Conservation (phyloP, 1,140 invertebrate genomes). For the Sitodiplosis mosellana region DNA sequence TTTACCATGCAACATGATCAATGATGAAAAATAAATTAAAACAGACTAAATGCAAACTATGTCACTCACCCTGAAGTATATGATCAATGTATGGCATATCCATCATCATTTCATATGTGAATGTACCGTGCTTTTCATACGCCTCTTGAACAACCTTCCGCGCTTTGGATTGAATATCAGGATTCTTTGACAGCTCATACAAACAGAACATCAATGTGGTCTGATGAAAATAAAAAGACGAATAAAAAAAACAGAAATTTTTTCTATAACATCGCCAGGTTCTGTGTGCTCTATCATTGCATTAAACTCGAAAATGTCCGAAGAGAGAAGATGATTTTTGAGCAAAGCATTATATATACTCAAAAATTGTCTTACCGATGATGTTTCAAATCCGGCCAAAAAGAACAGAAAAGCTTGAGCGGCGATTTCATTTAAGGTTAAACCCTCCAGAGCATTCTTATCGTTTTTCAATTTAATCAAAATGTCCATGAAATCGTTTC, state of each 20-base stretch:
- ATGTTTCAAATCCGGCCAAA: no score
- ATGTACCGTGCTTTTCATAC: slow-evolving; percentile 11
- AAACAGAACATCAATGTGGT: slow-evolving; percentile 23
- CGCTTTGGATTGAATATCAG: slow-evolving; percentile 29
- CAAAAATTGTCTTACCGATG: no score
- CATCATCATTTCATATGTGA: slow-evolving; percentile 18
- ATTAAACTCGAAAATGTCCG: no score
- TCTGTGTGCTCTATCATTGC: background rate
- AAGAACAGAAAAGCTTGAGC: no score
- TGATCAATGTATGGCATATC: slow-evolving; percentile 22
- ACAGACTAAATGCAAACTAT: no score
- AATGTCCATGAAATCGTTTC: no score
- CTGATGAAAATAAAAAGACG: background rate
- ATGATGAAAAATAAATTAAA: background rate
- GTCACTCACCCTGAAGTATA: slow-evolving; percentile 22
- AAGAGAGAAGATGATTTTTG: no score
- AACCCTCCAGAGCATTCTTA: no score
- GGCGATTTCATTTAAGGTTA: no score
- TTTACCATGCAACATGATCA: no score
- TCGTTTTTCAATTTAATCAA: no score
- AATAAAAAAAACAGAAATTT: background rate
- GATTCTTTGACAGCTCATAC: slow-evolving; percentile 28
- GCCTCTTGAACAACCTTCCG: slow-evolving; percentile 26
- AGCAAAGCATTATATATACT: no score
- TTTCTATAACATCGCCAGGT: background rate